These are phyloP conservation scores for Coreius guichenoti DNA, from an alignment of 2,797 vertebrate species.

Conservation along the genomic window DNA sequence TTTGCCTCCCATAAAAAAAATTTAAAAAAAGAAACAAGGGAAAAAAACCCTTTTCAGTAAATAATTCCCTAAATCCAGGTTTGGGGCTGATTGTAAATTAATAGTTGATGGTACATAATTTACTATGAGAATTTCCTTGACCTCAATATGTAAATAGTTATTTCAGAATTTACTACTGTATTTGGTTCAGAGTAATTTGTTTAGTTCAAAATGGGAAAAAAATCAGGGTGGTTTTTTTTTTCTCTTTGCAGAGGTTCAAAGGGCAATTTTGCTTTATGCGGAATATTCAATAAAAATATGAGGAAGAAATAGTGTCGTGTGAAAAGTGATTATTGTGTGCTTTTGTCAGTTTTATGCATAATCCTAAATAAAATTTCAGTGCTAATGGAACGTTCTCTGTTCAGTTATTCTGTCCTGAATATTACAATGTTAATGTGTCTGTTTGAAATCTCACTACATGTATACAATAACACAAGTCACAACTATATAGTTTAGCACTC, in stretches of 20 bases:
- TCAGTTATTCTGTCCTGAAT: conserved; percentile 26
- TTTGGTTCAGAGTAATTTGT: conserved; percentile 54
- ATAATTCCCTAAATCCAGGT: conserved; percentile 4
- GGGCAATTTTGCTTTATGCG: conserved; percentile 51
- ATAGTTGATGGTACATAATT: conserved; percentile 39
- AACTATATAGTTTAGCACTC: not conserved
- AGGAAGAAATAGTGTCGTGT: conserved; percentile 71
- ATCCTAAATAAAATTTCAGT: conserved; percentile 72
- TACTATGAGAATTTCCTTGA: conserved; percentile 41
- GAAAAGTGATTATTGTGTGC: conserved; percentile 68
- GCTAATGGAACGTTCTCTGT: conserved; percentile 46
- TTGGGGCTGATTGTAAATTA: conserved; percentile 42
- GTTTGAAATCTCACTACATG: not conserved
- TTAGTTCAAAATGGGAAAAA: conserved; percentile 48
- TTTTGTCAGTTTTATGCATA: conserved; percentile 55
- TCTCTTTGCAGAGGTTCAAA: conserved; percentile 57
- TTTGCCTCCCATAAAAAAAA: not conserved
- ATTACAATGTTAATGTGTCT: not conserved
- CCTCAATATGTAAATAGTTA: conserved; percentile 57
- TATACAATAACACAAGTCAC: no score
- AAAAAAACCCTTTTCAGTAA: not conserved
- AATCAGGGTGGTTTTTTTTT: conserved; percentile 29
- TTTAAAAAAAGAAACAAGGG: not conserved
- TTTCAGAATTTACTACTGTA: conserved; percentile 48
- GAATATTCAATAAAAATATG: conserved; percentile 76